Base-by-base conservation (phyloP, 2,888 invertebrate genomes). In the Tortricodes alternella region DNA sequence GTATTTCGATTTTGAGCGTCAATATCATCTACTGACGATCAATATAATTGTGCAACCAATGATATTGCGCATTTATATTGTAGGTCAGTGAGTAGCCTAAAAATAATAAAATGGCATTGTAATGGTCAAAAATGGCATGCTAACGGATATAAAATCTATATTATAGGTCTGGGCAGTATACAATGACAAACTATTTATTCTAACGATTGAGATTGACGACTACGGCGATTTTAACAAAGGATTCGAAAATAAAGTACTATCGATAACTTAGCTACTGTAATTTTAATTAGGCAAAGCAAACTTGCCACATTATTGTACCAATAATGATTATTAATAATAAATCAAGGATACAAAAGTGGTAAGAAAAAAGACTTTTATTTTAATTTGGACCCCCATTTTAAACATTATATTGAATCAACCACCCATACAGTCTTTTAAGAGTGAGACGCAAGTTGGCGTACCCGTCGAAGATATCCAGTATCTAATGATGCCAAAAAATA, bases 361-460 rank as follows among this genome's bases (percentile, higher is more conserved):
- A 43, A 49, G 29, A 48, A 5, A 51, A 13, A 19, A 7, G 11
- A 7, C 29, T 43, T 27, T 58, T 55, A 53, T 60, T 55, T 34
- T 23, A 13, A 53, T 37, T 46, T 52, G 38, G n/a, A 53, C 27
- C 29, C n/a, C n/a, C n/a, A n/a, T n/a, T n/a, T n/a, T n/a, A n/a
- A n/a, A n/a, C n/a, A n/a, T n/a, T n/a, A n/a, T n/a, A n/a, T n/a
- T n/a, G n/a, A n/a, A n/a, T n/a, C n/a, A n/a, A n/a, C n/a, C n/a
- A n/a, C n/a, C n/a, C n/a, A n/a, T n/a, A n/a, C n/a, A n/a, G n/a
- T n/a, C n/a, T n/a, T n/a, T n/a, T n/a, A n/a, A n/a, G n/a, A n/a
- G n/a, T n/a, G n/a, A n/a, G n/a, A n/a, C n/a, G n/a, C n/a, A n/a
- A n/a, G n/a, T n/a, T n/a, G n/a, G n/a, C n/a, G n/a, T n/a, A n/a